Evolutionary conservation across 2,888 invertebrate species (phyloP).

Genomic region (Bhutanitis thaidina): DNA sequence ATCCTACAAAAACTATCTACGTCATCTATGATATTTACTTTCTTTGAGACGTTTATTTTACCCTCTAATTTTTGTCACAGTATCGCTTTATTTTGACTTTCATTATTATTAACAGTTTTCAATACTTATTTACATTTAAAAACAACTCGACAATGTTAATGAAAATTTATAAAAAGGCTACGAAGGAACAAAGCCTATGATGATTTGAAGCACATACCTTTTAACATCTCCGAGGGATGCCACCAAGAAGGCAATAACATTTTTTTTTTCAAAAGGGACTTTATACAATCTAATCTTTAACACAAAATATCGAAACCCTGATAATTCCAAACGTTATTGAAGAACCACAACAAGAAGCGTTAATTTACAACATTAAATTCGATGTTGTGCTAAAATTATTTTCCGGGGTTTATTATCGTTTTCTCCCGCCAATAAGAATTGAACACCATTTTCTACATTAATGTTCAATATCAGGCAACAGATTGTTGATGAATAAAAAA

Average conservation of each 20-base stretch:
- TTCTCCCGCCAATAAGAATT: slow-evolving; percentile 48
- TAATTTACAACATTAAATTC: slow-evolving; percentile 74
- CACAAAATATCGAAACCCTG: slow-evolving; percentile 74
- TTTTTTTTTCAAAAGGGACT: slow-evolving; percentile 29
- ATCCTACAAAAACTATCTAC: slow-evolving; percentile 71
- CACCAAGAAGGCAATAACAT: slow-evolving; percentile 44
- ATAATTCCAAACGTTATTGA: slow-evolving; percentile 74
- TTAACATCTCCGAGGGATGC: slow-evolving; percentile 36
- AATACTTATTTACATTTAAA: slow-evolving; percentile 67
- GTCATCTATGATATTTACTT: slow-evolving; percentile 68
- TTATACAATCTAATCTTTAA: slow-evolving; percentile 55
- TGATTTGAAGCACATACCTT: slow-evolving; percentile 52
- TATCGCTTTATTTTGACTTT: slow-evolving; percentile 79
- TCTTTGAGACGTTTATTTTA: slow-evolving; percentile 65
- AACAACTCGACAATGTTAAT: slow-evolving; percentile 42
- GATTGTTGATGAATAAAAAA: slow-evolving; percentile 4
- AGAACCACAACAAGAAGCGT: slow-evolving; percentile 65
- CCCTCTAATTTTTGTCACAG: slow-evolving; percentile 78
- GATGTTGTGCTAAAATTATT: slow-evolving; percentile 64
- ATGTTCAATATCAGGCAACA: background rate
- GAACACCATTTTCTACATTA: slow-evolving; percentile 15
- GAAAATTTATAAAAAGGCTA: slow-evolving; percentile 42
- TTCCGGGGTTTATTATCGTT: slow-evolving; percentile 42
- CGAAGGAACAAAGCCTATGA: slow-evolving; percentile 53
- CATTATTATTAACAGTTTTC: slow-evolving; percentile 66